Evolutionary conservation across 1,140 invertebrate species (phyloP).

Genomic region (Melanaphis sacchari): DNA sequence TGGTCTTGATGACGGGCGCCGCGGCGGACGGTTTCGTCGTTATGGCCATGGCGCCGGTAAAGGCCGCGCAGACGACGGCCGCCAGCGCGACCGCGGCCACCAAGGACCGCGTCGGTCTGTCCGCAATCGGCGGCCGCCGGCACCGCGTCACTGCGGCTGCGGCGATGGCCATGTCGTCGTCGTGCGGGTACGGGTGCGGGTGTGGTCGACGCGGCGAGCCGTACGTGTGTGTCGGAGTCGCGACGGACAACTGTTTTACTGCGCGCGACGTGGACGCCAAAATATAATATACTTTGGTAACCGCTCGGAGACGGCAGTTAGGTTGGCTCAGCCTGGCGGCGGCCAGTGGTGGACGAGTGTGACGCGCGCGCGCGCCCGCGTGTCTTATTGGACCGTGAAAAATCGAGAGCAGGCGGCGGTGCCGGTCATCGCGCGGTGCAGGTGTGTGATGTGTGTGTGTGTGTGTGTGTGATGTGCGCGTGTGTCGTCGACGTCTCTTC

Average conservation of each 20-base stretch:
- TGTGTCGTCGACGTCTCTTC: no score
- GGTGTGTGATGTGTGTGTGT: neutral
- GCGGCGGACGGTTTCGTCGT: neutral
- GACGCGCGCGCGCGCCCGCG: no score
- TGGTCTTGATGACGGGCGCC: conserved; percentile 4
- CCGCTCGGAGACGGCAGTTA: no score
- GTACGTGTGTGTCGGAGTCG: no score
- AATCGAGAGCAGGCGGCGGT: neutral
- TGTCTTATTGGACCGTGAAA: neutral
- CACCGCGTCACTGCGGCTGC: neutral
- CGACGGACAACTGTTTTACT: no score
- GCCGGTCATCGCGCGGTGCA: neutral
- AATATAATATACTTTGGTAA: no score
- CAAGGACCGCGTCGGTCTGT: no score
- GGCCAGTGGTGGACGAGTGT: no score
- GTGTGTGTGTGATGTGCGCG: neutral
- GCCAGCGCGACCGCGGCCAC: neutral
- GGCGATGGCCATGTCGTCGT: neutral
- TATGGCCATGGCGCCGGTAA: neutral
- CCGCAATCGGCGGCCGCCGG: neutral
- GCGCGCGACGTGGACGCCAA: no score
- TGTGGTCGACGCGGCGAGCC: no score
- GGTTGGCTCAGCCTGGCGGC: no score
- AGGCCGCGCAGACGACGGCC: neutral
- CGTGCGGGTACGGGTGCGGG: no score